Evolutionary conservation across 2,113 vertebrate species (phyloP).

Genomic region (Piprites chloris): DNA sequence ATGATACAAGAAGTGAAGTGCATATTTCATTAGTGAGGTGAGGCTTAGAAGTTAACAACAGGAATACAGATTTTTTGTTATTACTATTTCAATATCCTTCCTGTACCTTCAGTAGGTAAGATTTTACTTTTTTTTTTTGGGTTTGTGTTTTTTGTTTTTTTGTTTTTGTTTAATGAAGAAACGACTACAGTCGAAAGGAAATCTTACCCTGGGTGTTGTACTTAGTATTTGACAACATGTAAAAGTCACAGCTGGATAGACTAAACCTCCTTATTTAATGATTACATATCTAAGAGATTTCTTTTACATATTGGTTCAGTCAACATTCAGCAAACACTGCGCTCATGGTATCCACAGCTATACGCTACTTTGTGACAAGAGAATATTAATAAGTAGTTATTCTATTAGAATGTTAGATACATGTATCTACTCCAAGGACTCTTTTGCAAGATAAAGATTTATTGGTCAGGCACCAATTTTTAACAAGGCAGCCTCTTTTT

Average conservation of each 20-base stretch:
- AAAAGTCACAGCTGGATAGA: constrained; percentile 23
- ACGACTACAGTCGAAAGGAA: neutral
- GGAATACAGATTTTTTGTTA: neutral
- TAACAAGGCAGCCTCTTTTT: neutral
- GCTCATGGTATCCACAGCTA: neutral
- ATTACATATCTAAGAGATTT: constrained; percentile 48
- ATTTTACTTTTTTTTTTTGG: no score
- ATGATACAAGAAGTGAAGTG: neutral
- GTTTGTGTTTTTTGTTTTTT: neutral
- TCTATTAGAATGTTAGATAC: neutral
- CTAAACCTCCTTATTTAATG: constrained; percentile 20
- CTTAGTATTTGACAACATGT: neutral
- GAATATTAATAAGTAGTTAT: neutral
- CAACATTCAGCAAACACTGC: constrained; percentile 5
- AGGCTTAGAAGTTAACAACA: neutral
- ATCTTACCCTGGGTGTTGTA: neutral
- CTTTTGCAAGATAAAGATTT: neutral
- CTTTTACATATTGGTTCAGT: constrained; percentile 17
- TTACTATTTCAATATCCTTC: neutral
- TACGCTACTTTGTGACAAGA: constrained; percentile 10
- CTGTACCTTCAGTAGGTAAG: neutral
- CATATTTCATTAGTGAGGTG: neutral
- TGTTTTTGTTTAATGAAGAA: neutral
- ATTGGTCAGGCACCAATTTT: neutral
- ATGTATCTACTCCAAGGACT: neutral